Percentiles rank a stretch among this genome's conserved stretches.
Evolutionary conservation across 1,140 invertebrate genomes (phyloP).

Genomic region (Meloidogyne floridensis): DNA sequence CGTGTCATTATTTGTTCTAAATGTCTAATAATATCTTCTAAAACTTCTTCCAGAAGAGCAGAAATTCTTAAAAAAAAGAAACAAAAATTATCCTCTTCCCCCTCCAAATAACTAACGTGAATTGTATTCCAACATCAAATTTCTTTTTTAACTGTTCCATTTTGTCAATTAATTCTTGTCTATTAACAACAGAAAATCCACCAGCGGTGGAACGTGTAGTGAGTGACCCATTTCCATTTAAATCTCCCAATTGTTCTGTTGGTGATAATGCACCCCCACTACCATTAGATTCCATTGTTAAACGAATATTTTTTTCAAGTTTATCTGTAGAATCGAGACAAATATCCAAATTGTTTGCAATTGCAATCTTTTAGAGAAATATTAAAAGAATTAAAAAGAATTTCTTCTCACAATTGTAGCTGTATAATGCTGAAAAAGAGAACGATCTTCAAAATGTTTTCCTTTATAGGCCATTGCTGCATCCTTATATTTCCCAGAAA

Average conservation of each 20-base stretch:
- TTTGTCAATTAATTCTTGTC: slow-evolving; percentile 52
- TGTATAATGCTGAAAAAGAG: slow-evolving; percentile 69
- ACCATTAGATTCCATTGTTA: slow-evolving; percentile 46
- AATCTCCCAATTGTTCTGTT: neutral
- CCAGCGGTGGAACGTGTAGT: slow-evolving; percentile 21
- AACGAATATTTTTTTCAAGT: slow-evolving; percentile 54
- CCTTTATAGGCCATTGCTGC: slow-evolving; percentile 83
- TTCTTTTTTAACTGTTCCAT: slow-evolving; percentile 53
- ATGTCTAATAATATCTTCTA: slow-evolving; percentile 48
- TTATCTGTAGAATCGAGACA: slow-evolving; percentile 54
- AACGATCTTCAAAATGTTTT: slow-evolving; percentile 75
- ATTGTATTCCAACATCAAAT: slow-evolving; percentile 45
- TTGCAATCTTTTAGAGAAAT: slow-evolving; percentile 41
- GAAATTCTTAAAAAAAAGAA: slow-evolving; percentile 36
- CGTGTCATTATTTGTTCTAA: slow-evolving; percentile 49
- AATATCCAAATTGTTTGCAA: slow-evolving; percentile 55
- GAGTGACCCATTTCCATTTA: neutral
- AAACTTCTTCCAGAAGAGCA: slow-evolving; percentile 47
- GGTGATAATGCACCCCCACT: slow-evolving; percentile 24
- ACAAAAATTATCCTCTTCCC: neutral
- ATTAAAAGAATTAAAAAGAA: neutral
- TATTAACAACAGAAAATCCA: slow-evolving; percentile 43
- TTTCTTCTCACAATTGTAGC: slow-evolving; percentile 39
- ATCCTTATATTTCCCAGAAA: slow-evolving; percentile 79
- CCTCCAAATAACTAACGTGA: slow-evolving; percentile 31